Conservation (phyloP, 37 sponge, comb jelly and placozoan genomes). For the Theonella swinhoei region DNA sequence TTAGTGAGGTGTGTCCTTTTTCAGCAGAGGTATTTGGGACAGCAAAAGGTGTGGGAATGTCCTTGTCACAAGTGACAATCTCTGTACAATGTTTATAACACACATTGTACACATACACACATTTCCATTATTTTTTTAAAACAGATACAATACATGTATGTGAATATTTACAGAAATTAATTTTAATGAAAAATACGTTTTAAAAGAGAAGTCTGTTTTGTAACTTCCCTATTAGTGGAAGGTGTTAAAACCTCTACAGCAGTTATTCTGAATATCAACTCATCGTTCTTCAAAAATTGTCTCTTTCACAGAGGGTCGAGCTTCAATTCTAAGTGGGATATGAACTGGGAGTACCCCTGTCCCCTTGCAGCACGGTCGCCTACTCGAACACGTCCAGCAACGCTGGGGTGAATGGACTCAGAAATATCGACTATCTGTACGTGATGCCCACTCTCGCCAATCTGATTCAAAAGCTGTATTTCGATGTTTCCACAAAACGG, state of each 20-base stretch:
- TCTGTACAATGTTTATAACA: no score
- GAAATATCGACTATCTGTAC: conserved; percentile 1
- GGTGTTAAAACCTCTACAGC: neutral
- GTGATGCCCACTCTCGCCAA: conserved; percentile 2
- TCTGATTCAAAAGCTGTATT: conserved; percentile 10
- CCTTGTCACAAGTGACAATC: no score
- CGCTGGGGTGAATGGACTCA: neutral
- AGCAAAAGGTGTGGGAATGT: no score
- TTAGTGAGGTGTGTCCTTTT: no score
- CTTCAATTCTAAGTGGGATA: neutral
- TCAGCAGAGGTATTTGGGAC: no score
- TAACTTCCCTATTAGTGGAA: neutral
- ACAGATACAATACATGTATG: neutral
- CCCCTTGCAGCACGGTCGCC: neutral
- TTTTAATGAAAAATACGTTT: neutral
- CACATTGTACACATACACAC: no score
- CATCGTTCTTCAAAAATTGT: conserved; percentile 22
- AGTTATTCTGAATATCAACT: neutral
- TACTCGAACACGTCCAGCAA: neutral
- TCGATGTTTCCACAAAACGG: conserved; percentile 10
- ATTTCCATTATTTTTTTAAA: neutral
- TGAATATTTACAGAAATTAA: neutral
- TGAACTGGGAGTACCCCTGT: conserved; percentile 13
- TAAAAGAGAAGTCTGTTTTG: neutral
- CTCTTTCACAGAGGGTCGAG: neutral